A percentile compares a stretch with the other conserved stretches of the same genome.
These are phyloP conservation scores for Crypturellus tataupa DNA, from an alignment of 2,797 vertebrate genomes.

Conservation along the genomic window DNA sequence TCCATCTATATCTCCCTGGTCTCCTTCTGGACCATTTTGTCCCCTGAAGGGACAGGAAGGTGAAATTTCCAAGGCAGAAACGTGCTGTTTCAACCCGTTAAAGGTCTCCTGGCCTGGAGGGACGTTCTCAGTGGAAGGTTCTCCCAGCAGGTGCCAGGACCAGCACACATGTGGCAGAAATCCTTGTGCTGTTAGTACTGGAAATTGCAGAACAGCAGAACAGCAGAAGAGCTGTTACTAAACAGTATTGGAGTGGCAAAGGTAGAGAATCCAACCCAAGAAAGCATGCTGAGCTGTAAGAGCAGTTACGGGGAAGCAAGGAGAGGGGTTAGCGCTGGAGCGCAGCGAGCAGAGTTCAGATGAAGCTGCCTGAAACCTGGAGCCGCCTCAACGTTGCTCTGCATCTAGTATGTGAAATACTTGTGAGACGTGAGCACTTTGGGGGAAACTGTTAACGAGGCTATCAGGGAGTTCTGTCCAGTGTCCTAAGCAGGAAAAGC, in stretches of 20 bases:
- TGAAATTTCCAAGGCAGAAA: not conserved
- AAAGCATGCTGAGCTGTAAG: not conserved
- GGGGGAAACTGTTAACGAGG: rapidly evolving
- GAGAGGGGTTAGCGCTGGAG: constrained; percentile 3
- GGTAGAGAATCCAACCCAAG: not conserved
- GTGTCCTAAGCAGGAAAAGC: not conserved
- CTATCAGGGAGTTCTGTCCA: not conserved
- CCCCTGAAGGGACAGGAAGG: not conserved
- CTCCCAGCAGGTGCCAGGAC: not conserved
- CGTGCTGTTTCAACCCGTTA: not conserved
- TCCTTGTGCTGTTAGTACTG: not conserved
- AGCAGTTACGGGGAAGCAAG: constrained; percentile 14
- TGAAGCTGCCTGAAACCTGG: not conserved
- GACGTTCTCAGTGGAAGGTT: not conserved
- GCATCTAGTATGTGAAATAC: too few species aligned
- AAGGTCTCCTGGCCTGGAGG: not conserved
- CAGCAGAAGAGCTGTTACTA: not conserved
- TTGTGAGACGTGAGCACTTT: too few species aligned
- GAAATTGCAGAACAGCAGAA: not conserved
- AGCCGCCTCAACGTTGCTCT: not conserved
- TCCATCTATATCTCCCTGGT: too few species aligned
- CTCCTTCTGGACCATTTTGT: not conserved
- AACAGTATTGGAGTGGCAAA: not conserved
- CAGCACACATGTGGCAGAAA: not conserved
- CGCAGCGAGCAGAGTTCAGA: not conserved